Evolutionary conservation across 2,797 vertebrate genomes (phyloP).

Genomic region (Dermochelys coriacea): DNA sequence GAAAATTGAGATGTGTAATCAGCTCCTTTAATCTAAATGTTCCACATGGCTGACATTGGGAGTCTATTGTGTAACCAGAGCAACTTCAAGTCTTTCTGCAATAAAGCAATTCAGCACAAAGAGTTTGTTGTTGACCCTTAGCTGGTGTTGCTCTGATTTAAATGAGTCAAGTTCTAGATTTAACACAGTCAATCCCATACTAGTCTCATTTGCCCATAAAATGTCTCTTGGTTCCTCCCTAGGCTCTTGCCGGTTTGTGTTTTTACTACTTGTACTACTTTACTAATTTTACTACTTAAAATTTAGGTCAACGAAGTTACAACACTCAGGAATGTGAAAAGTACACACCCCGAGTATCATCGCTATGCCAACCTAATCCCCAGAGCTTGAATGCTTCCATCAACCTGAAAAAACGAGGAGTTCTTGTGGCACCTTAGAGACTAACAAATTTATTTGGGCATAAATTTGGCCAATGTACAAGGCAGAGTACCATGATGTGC

Average conservation of each 20-base stretch:
- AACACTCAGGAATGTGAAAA: neutral
- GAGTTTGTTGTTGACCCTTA: neutral
- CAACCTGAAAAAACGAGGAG: too few relatives aligned
- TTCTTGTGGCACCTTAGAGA: too few relatives aligned
- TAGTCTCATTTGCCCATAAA: neutral
- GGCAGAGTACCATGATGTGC: too few relatives aligned
- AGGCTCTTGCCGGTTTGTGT: neutral
- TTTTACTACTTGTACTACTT: neutral
- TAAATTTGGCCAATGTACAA: too few relatives aligned
- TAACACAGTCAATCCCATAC: neutral
- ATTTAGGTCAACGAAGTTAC: neutral
- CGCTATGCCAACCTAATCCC: neutral
- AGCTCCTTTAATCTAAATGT: neutral
- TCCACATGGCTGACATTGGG: neutral
- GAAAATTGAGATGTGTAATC: neutral
- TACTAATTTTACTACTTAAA: neutral
- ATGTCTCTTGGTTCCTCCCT: neutral
- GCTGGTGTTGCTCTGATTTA: neutral
- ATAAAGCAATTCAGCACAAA: conserved; percentile 25
- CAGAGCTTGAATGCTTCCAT: neutral
- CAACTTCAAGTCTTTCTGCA: neutral
- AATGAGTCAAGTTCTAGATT: neutral
- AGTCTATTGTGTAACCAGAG: too few relatives aligned
- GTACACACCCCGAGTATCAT: neutral
- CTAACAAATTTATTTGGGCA: too few relatives aligned